These are phyloP conservation scores for Apodemia zela DNA, from an alignment of 2,888 invertebrate species.

Conservation along the genomic window DNA sequence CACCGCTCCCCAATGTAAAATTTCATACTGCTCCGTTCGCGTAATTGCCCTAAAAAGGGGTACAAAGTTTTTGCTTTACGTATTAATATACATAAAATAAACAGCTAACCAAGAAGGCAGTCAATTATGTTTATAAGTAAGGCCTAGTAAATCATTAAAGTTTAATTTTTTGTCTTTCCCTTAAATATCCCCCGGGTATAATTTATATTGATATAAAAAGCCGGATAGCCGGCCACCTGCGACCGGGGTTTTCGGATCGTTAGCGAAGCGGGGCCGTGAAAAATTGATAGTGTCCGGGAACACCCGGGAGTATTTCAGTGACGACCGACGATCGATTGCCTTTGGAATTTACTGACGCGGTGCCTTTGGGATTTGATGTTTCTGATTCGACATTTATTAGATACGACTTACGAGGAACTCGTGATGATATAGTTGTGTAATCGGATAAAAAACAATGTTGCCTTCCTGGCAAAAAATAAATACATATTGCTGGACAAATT, in stretches of 20 bases:
- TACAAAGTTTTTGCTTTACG: too few species aligned
- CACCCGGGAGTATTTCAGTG: constrained; percentile 15
- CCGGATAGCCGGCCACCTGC: constrained; percentile 4
- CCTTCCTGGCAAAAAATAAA: too few species aligned
- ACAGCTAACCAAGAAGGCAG: too few species aligned
- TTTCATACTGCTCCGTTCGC: too few species aligned
- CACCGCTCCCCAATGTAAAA: too few species aligned
- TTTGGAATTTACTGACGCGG: neutral
- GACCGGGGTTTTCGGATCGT: constrained; percentile 20
- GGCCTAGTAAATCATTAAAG: neutral
- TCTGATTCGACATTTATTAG: neutral
- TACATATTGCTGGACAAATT: too few species aligned
- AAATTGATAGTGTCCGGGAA: constrained; percentile 42
- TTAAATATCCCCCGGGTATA: neutral
- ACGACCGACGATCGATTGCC: neutral
- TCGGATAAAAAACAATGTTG: too few species aligned
- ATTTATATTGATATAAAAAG: constrained; percentile 1
- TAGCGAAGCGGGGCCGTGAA: constrained; percentile 52
- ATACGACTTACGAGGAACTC: too few species aligned
- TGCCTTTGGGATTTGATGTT: neutral
- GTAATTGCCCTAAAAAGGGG: too few species aligned
- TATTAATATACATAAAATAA: too few species aligned
- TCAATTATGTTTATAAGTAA: neutral
- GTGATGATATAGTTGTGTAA: too few species aligned
- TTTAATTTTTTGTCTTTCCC: neutral